phyloP scores from a whole-genome alignment of 2,113 vertebrate genomes.

The Atrichornis clamosus region DNA sequence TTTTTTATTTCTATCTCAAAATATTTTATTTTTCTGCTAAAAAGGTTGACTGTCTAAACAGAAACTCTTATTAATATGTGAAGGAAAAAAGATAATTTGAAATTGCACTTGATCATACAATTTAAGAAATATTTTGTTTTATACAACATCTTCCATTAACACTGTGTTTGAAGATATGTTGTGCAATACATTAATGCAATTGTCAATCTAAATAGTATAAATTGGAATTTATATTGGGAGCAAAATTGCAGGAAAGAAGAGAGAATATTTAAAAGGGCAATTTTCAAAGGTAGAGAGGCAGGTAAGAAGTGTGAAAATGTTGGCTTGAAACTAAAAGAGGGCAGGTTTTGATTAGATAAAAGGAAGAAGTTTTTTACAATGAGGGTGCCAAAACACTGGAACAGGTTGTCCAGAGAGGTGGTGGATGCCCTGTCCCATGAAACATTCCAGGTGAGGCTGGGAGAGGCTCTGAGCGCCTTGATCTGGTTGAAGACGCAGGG shows the following conservation, averaged over 20 bases:
- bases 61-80: neutral
- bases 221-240: neutral
- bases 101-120: neutral
- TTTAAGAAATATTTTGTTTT: neutral
- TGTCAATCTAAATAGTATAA: neutral
- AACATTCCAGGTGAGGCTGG: neutral
- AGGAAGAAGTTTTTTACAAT: neutral
- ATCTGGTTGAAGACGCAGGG: accelerated
- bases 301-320: neutral
- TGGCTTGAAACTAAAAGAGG: neutral
- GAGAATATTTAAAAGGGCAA: neutral
- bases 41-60: neutral
- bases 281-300: neutral
- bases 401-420: neutral
- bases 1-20: neutral
- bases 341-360: no score
- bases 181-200: neutral
- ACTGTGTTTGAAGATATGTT: neutral
- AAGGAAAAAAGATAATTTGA: neutral
- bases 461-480: accelerated
- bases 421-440: neutral
- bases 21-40: neutral
- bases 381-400: neutral
- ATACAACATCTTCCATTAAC: neutral
- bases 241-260: neutral